Percentiles rank a stretch among this genome's conserved stretches.
phyloP scores from a whole-genome alignment of 2,113 vertebrate genomes.

The Calidris pygmaea region DNA sequence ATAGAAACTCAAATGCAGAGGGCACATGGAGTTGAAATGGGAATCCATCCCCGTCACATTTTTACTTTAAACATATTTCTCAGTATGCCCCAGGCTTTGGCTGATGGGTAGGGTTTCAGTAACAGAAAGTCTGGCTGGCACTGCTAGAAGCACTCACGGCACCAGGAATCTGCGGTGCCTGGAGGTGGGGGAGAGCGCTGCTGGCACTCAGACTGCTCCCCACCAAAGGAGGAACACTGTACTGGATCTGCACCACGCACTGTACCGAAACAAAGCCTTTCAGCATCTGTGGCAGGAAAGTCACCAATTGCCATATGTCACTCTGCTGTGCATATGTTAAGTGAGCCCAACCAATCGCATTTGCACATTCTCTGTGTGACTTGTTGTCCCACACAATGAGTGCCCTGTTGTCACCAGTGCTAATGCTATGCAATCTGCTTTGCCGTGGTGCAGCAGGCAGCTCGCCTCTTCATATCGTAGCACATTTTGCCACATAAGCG shows the following conservation, averaged over 20 bases:
- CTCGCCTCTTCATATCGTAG: neutral
- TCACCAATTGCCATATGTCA: conserved; percentile 60
- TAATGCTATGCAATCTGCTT: conserved; percentile 41
- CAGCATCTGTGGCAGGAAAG: conserved; percentile 48
- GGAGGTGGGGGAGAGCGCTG: neutral
- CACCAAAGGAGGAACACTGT: neutral
- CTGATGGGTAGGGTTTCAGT: neutral
- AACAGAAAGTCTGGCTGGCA: neutral
- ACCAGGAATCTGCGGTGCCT: neutral
- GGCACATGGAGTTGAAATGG: neutral
- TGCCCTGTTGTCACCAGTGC: conserved; percentile 27
- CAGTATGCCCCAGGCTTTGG: neutral
- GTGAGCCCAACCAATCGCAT: neutral
- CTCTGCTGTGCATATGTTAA: conserved; percentile 45
- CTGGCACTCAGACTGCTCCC: neutral
- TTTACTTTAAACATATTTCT: neutral
- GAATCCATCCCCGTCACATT: neutral
- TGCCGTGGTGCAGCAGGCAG: conserved; percentile 6
- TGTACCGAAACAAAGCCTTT: conserved; percentile 31
- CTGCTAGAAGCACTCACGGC: neutral
- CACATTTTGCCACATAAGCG: conserved; percentile 1
- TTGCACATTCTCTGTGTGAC: conserved; percentile 1
- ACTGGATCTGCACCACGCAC: neutral
- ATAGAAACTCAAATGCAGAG: neutral
- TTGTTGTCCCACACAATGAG: conserved; percentile 51